Conservation (phyloP, 2,888 invertebrate genomes). For the Drosophila seclusa region DNA sequence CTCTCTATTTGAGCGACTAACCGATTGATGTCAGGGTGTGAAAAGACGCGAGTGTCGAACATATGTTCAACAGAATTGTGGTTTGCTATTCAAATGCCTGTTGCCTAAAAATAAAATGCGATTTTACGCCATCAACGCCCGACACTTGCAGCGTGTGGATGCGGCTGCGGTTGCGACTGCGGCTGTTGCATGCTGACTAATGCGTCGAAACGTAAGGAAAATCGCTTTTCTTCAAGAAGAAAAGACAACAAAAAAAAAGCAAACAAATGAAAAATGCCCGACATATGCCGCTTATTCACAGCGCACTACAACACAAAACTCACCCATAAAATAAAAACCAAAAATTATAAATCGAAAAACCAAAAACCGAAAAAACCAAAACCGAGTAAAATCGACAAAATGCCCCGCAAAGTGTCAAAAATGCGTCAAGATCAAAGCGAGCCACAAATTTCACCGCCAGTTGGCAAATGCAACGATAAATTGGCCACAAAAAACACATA, state of each 20-base stretch:
- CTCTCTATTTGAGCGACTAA: not conserved
- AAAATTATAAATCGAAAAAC: constrained; percentile 28
- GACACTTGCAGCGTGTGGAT: constrained; percentile 45
- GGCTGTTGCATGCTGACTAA: constrained; percentile 68
- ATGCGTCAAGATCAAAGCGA: constrained; percentile 76
- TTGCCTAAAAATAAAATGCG: constrained; percentile 47
- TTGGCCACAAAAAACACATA: constrained; percentile 53
- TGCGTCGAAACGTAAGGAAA: constrained; percentile 62
- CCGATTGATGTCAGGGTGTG: constrained; percentile 2
- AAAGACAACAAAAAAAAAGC: constrained; percentile 5
- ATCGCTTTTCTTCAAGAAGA: constrained; percentile 37
- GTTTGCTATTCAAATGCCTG: constrained; percentile 22
- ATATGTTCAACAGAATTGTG: constrained; percentile 30
- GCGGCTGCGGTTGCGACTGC: constrained; percentile 33
- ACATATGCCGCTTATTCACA: constrained; percentile 61
- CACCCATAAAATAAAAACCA: constrained; percentile 29
- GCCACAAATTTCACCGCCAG: constrained; percentile 67
- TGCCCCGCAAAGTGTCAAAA: constrained; percentile 73
- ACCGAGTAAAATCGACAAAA: constrained; percentile 67
- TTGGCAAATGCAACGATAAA: constrained; percentile 76
- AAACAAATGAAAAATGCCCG: constrained; percentile 58
- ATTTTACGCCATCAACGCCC: constrained; percentile 40
- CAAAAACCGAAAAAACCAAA: constrained; percentile 19
- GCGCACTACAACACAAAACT: constrained; percentile 12
- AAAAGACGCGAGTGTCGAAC: constrained; percentile 19